Conservation (phyloP, 2,113 vertebrate genomes). For the Pseudolaguvia tuberculata region DNA sequence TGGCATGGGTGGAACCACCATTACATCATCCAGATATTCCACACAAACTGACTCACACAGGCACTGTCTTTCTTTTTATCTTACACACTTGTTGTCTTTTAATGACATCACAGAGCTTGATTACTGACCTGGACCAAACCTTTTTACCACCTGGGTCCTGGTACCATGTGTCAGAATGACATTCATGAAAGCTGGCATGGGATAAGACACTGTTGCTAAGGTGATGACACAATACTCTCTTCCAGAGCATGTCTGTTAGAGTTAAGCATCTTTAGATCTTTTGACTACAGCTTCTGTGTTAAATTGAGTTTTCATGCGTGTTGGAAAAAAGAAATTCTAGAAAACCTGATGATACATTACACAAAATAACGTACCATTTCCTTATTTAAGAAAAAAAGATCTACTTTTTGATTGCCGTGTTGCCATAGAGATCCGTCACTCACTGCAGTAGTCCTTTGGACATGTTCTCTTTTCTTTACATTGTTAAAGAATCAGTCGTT, state of each 20-base stretch:
- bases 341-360: background rate
- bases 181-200: background rate
- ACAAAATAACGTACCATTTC: conserved; percentile 37
- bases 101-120: background rate
- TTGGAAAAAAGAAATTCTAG: background rate
- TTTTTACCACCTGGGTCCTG: background rate
- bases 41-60: conserved; percentile 29
- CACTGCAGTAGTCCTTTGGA: conserved; percentile 50
- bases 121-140: background rate
- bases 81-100: conserved; percentile 4
- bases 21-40: conserved; percentile 41
- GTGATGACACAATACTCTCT: background rate
- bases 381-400: conserved; percentile 16
- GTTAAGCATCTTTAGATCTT: conserved; percentile 43
- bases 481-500: conserved; percentile 40
- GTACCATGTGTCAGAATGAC: background rate
- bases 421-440: conserved; percentile 65
- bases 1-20: conserved; percentile 34
- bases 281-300: conserved; percentile 4
- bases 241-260: conserved; percentile 21
- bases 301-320: background rate
- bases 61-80: conserved; percentile 16
- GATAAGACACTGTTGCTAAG: conserved; percentile 3
- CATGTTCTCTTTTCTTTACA: conserved; percentile 40
- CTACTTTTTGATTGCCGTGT: conserved; percentile 55